These are phyloP conservation scores for Orthosia cruda DNA, from an alignment of 2,888 invertebrate species.

Conservation along the genomic window DNA sequence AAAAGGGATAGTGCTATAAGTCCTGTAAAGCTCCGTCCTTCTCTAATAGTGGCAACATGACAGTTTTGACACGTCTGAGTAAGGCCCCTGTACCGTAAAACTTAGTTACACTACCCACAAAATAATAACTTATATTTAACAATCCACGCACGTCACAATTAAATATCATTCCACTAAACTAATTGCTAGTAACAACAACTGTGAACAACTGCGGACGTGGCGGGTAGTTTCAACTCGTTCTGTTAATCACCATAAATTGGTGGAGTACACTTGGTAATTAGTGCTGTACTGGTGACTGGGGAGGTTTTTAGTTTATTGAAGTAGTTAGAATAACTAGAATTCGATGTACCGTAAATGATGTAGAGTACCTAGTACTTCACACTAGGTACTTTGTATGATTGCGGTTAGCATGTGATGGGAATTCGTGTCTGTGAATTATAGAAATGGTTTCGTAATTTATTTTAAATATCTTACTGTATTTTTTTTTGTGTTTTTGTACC, in stretches of 20 bases:
- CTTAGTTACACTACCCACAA: neutral
- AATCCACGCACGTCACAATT: slow-evolving; percentile 42
- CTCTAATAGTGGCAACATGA: no score
- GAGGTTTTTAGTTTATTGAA: slow-evolving; percentile 38
- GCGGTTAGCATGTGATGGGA: neutral
- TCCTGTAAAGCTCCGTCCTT: no score
- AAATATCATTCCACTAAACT: slow-evolving; percentile 37
- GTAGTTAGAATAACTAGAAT: slow-evolving; percentile 12
- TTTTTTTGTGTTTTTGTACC: no score
- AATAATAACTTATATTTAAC: slow-evolving; percentile 17
- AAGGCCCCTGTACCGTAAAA: neutral
- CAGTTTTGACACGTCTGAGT: no score
- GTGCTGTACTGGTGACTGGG: neutral
- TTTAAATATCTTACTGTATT: no score
- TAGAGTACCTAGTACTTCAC: no score
- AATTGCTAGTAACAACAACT: slow-evolving; percentile 32
- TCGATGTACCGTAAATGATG: neutral
- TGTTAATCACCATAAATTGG: slow-evolving; percentile 65
- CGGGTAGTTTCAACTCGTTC: slow-evolving; percentile 56
- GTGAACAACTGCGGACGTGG: slow-evolving; percentile 28
- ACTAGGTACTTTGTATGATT: neutral
- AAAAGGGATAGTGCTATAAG: no score
- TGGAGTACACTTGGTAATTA: slow-evolving; percentile 36
- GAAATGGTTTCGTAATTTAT: no score
- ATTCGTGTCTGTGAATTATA: neutral